A percentile compares a stretch with the other conserved stretches of the same genome.
Conservation (phyloP, 2,888 invertebrate genomes). For the Vanessa cardui region DNA sequence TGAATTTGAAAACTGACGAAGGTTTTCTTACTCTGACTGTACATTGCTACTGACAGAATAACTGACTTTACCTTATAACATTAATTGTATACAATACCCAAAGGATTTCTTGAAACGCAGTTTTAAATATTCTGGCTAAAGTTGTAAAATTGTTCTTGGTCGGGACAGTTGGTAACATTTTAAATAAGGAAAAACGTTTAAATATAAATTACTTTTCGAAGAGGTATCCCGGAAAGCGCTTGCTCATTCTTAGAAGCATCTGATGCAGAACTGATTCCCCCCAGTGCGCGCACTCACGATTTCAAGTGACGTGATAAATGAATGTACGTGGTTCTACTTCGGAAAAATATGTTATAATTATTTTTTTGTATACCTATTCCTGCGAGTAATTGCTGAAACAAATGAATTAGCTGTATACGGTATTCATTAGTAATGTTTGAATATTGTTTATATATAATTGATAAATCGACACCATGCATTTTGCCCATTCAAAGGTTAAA, state of each 20-base stretch:
- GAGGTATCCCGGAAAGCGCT: constrained; percentile 18
- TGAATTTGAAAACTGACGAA: too few relatives aligned
- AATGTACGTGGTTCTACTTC: constrained; percentile 24
- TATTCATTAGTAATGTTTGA: too few relatives aligned
- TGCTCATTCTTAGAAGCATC: constrained; percentile 24
- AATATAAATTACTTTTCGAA: constrained; percentile 7
- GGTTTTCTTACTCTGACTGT: too few relatives aligned
- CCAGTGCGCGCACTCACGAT: constrained; percentile 23
- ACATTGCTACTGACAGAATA: too few relatives aligned
- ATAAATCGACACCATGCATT: too few relatives aligned
- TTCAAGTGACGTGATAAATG: constrained; percentile 31
- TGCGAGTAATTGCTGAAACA: not conserved
- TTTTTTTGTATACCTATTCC: not conserved
- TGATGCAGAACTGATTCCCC: constrained; percentile 29
- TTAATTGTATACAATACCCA: too few relatives aligned
- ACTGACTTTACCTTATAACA: too few relatives aligned
- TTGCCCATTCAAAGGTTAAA: too few relatives aligned
- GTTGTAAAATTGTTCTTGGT: not conserved
- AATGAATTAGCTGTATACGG: not conserved
- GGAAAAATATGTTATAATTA: constrained; percentile 27
- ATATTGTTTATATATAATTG: too few relatives aligned
- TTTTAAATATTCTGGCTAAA: too few relatives aligned
- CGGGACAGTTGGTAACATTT: not conserved
- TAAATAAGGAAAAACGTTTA: not conserved
- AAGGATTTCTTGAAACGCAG: too few relatives aligned